Base-by-base conservation (phyloP, 2,113 vertebrate species). In the Ursus arctos region DNA sequence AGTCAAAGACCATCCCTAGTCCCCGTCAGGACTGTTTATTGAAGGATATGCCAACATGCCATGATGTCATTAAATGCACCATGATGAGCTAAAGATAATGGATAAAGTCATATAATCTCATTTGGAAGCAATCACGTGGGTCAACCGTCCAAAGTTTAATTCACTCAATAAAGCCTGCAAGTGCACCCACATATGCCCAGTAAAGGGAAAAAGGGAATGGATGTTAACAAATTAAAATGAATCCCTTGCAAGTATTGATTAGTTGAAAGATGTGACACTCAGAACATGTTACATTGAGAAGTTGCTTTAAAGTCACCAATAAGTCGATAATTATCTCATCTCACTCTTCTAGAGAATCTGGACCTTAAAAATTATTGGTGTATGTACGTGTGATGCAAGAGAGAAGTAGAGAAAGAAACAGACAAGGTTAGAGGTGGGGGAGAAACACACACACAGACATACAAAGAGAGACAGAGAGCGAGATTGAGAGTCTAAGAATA, bases 231-330 rank as follows among this genome's bases (percentile, higher is more conserved):
- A 49, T 59, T 77, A 55, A 82, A 93, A 53, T 33, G 63, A 71
- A 63, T 65, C 9, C 1, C 4, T 33, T 36, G 22, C 2, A 81
- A 22, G 16, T 43, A 86, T 67, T 83, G 82, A 91, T 63, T n/a
- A 90, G 10, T 10, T 93, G 28, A 87, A 96, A 96, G 28, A 82
- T 71, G n/a, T 6, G 15, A 6, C 57, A 40, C 59, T 87, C 31
- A 83, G 14, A 80, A 28, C 36, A 11, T 63, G 3, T n/a, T 95
- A 51, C 7, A 13, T 51, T 57, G 86, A 59, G 12, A 85, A 84
- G 53, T n/a, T 86, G 63, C 84, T 67, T 88, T 76, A 85, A 80
- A 72, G 18, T 74, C 36, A 65, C 2, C 43, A 76, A 22, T 53
- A 85, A 36, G 2, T 69, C 57, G 86, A 71, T 63, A 77, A 57